Evolutionary conservation across 2,888 invertebrate species (phyloP).

Genomic region (Rhagonycha lutea): DNA sequence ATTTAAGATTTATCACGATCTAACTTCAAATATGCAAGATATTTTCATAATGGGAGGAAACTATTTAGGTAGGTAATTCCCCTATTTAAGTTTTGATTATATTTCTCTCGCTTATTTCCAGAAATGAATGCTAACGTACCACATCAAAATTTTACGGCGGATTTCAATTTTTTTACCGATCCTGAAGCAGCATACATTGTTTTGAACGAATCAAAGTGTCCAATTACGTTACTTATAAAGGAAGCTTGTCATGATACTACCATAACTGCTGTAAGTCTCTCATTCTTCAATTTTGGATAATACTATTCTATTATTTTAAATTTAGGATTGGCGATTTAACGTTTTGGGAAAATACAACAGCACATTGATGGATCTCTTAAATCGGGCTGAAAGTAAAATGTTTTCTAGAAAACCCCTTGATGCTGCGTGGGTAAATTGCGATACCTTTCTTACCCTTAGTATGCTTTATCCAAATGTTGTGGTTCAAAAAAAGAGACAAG

Average conservation of each 20-base stretch:
- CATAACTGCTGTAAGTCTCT: constrained; percentile 47
- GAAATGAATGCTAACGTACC: constrained; percentile 55
- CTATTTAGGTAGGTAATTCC: constrained; percentile 60
- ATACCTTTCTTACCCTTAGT: constrained; percentile 57
- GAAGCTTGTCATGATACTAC: constrained; percentile 61
- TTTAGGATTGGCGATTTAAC: constrained; percentile 60
- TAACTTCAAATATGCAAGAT: constrained; percentile 66
- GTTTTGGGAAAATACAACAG: constrained; percentile 53
- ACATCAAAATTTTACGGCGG: constrained; percentile 65
- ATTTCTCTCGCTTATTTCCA: too few relatives aligned
- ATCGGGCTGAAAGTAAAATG: constrained; percentile 55
- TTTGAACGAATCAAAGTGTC: constrained; percentile 62
- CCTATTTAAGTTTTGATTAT: neutral
- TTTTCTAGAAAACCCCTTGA: constrained; percentile 16
- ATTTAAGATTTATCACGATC: constrained; percentile 67
- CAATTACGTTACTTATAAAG: constrained; percentile 70
- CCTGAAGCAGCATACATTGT: constrained; percentile 78
- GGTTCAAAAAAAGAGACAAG: constrained; percentile 29
- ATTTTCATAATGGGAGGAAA: constrained; percentile 82
- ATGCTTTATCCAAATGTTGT: constrained; percentile 53
- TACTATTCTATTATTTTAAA: neutral
- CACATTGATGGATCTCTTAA: constrained; percentile 56
- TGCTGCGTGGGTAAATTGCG: constrained; percentile 54
- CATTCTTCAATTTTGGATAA: neutral
- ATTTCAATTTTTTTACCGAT: constrained; percentile 78